These are phyloP conservation scores for Thecophora atra DNA, from an alignment of 2,888 invertebrate species.

Conservation along the genomic window DNA sequence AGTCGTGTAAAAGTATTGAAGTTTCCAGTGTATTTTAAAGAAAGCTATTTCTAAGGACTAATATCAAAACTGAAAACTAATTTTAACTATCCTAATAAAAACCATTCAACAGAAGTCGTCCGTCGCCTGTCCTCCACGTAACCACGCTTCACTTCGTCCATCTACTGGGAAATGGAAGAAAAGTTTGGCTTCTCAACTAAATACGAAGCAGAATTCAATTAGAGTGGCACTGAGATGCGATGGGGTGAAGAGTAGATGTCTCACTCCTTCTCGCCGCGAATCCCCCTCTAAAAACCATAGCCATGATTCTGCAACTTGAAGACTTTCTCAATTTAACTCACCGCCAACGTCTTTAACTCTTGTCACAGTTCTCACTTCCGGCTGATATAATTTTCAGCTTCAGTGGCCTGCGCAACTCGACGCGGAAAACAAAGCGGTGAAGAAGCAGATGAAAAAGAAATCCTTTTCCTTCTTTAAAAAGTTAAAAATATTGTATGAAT, in stretches of 20 bases:
- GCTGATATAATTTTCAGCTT: constrained; percentile 20
- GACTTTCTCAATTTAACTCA: no score
- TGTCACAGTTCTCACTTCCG: constrained; percentile 14
- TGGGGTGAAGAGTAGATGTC: neutral
- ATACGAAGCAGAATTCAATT: neutral
- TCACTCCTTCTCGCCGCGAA: neutral
- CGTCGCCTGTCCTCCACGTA: neutral
- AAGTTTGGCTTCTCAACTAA: neutral
- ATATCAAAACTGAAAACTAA: no score
- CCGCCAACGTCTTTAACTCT: neutral
- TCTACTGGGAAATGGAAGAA: neutral
- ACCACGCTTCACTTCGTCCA: neutral
- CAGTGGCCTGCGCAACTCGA: neutral
- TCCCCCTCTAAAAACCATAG: neutral
- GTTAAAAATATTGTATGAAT: no score
- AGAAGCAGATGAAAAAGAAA: no score
- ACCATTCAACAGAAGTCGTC: neutral
- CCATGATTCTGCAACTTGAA: neutral
- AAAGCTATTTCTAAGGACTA: no score
- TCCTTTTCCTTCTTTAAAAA: no score
- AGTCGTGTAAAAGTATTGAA: no score
- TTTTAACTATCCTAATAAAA: neutral
- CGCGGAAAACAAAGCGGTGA: neutral
- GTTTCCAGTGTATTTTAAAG: no score
- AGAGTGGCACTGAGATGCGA: neutral